Percentiles rank a stretch among this genome's conserved stretches.
Evolutionary conservation across 2,888 invertebrate genomes (phyloP).

Genomic region (Ecliptopera silaceata): DNA sequence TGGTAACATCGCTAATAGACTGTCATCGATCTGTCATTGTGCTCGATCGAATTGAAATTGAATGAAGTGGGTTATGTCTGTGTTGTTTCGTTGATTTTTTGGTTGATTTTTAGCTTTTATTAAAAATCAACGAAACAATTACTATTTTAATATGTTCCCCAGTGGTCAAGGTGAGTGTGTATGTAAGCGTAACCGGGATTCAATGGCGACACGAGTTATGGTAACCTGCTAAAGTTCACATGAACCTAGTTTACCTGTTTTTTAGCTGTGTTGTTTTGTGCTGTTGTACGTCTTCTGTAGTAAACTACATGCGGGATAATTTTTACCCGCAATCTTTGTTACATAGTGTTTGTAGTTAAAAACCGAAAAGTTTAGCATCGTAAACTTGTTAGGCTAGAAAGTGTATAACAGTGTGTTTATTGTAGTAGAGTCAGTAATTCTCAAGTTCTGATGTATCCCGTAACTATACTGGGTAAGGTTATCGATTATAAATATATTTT

Average conservation of each 20-base stretch:
- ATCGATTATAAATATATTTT: constrained; percentile 6
- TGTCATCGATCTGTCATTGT: constrained; percentile 35
- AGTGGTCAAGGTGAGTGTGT: constrained; percentile 39
- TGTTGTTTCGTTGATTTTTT: constrained; percentile 43
- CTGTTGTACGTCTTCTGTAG: constrained; percentile 13
- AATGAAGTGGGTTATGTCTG: constrained; percentile 38
- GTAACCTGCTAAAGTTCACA: constrained; percentile 14
- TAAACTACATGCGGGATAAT: constrained; percentile 19
- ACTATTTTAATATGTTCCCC: constrained; percentile 38
- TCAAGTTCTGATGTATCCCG: constrained; percentile 17
- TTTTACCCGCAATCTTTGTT: constrained; percentile 6
- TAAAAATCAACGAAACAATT: constrained; percentile 43
- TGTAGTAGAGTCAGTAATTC: constrained; percentile 1
- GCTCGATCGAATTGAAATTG: constrained; percentile 22
- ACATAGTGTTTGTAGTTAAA: not conserved
- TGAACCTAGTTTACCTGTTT: constrained; percentile 20
- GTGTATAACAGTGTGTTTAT: constrained; percentile 12
- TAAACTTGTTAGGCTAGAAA: constrained; percentile 7
- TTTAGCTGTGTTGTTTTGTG: constrained; percentile 36
- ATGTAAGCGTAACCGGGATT: constrained; percentile 16
- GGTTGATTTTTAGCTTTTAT: constrained; percentile 36
- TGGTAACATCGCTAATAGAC: constrained; percentile 10
- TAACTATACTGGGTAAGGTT: constrained; percentile 21
- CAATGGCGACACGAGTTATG: constrained; percentile 15
- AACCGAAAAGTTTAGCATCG: not conserved